Conservation (phyloP, 2,797 vertebrate species). For the Carapus acus region DNA sequence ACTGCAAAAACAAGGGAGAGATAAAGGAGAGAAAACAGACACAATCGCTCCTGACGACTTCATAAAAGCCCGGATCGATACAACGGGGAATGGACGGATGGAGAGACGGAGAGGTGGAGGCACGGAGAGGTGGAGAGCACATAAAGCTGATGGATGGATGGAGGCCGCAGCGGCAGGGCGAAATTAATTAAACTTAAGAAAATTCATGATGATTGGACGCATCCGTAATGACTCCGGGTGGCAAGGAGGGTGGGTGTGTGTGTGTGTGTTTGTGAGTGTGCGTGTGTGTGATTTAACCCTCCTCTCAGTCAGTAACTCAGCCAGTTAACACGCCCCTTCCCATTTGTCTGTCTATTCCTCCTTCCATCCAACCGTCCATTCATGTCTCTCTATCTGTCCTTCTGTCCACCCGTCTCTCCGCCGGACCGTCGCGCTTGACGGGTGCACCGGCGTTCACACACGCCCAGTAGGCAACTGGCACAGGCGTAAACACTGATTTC, state of each 20-base stretch:
- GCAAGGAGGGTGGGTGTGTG: slow-evolving; percentile 8
- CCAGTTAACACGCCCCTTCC: slow-evolving; percentile 43
- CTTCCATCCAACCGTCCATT: no score
- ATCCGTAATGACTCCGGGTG: slow-evolving; percentile 42
- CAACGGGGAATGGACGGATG: slow-evolving; percentile 21
- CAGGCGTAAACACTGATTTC: no score
- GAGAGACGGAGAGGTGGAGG: no score
- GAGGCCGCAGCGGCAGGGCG: slow-evolving; percentile 31
- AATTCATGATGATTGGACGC: slow-evolving; percentile 56
- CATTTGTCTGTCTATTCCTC: no score
- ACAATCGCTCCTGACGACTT: slow-evolving; percentile 27
- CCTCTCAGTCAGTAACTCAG: slow-evolving; percentile 25
- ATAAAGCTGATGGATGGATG: slow-evolving; percentile 59
- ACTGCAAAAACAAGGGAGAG: slow-evolving; percentile 17
- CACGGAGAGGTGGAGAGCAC: slow-evolving; percentile 38
- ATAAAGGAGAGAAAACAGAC: slow-evolving; percentile 20
- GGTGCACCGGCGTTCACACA: no score
- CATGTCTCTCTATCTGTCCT: no score
- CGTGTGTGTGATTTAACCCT: slow-evolving; percentile 32
- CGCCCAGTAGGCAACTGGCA: no score
- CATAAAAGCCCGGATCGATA: slow-evolving; percentile 56
- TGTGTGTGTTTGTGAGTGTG: slow-evolving; percentile 13
- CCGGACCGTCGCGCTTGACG: no score
- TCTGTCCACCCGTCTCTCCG: no score
- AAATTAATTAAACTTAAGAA: slow-evolving; percentile 59